Conservation (phyloP, 2,113 vertebrate genomes). For the Lycaon pictus region DNA sequence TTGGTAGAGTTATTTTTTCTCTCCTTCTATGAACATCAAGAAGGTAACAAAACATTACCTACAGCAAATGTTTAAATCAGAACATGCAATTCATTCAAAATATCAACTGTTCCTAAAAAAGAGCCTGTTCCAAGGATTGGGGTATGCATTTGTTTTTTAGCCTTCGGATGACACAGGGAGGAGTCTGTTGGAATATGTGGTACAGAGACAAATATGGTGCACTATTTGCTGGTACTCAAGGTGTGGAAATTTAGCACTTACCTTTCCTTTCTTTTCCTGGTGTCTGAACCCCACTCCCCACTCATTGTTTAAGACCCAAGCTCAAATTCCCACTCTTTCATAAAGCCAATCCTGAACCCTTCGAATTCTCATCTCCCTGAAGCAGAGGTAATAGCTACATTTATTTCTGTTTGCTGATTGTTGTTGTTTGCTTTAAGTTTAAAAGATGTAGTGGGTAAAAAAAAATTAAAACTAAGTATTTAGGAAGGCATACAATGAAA, state of each 20-base stretch:
- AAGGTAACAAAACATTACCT: constrained; percentile 60
- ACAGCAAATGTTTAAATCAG: constrained; percentile 54
- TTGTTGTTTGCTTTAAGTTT: not conserved
- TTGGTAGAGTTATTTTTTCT: not conserved
- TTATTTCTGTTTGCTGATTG: not conserved
- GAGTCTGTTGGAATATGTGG: not conserved
- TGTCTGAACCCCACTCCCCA: not conserved
- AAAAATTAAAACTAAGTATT: not conserved
- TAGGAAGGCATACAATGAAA: not conserved
- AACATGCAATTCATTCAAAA: constrained; percentile 67
- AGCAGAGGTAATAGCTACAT: not conserved
- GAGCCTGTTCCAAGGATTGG: constrained; percentile 63
- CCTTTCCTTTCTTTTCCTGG: not conserved
- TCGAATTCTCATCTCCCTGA: not conserved
- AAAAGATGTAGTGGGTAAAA: not conserved
- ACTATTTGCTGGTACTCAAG: not conserved
- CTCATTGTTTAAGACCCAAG: not conserved
- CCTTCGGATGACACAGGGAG: constrained; percentile 60
- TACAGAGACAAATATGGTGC: not conserved
- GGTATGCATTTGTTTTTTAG: constrained; percentile 72
- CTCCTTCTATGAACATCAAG: not conserved
- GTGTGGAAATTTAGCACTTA: not conserved
- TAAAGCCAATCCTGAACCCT: not conserved
- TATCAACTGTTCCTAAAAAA: constrained; percentile 67
- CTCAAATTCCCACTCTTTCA: not conserved